These are phyloP conservation scores for Cerastoderma edule DNA, from an alignment of 2,888 invertebrate species.

Conservation along the genomic window DNA sequence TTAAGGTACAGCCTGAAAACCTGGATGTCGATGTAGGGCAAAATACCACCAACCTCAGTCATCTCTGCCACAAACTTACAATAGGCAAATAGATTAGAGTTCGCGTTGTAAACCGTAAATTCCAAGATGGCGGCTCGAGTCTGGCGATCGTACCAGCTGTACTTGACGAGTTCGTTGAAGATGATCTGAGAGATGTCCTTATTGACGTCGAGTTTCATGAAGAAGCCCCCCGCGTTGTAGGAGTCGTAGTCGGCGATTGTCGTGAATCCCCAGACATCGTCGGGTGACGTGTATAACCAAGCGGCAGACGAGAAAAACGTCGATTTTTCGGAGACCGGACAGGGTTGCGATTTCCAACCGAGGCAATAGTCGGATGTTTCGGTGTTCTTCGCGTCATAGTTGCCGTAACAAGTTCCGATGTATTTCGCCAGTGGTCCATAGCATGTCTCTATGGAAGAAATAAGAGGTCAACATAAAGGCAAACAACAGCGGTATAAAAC, in stretches of 20 bases:
- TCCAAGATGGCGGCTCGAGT: conserved; percentile 79
- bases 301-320: conserved; percentile 48
- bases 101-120: conserved; percentile 78
- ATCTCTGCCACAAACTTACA: conserved; percentile 73
- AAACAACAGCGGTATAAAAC: neutral
- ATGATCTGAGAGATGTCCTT: conserved; percentile 48
- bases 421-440: conserved; percentile 36
- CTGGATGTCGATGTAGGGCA: conserved; percentile 65
- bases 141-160: conserved; percentile 74
- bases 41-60: conserved; percentile 69
- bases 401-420: conserved; percentile 32
- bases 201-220: conserved; percentile 61
- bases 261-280: conserved; percentile 57
- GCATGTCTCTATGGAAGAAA: conserved; percentile 49
- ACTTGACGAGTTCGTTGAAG: conserved; percentile 57
- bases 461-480: no score
- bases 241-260: conserved; percentile 46
- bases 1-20: conserved; percentile 65
- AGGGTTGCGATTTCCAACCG: conserved; percentile 38
- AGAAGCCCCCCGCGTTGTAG: conserved; percentile 55
- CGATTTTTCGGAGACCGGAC: conserved; percentile 50
- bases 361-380: conserved; percentile 41
- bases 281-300: conserved; percentile 46
- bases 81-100: conserved; percentile 73
- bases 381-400: conserved; percentile 32